A percentile compares a stretch with the other conserved stretches of the same genome.
These are phyloP conservation scores for Schlechtendalia chinensis DNA, from an alignment of 1,140 invertebrate genomes.

Conservation along the genomic window DNA sequence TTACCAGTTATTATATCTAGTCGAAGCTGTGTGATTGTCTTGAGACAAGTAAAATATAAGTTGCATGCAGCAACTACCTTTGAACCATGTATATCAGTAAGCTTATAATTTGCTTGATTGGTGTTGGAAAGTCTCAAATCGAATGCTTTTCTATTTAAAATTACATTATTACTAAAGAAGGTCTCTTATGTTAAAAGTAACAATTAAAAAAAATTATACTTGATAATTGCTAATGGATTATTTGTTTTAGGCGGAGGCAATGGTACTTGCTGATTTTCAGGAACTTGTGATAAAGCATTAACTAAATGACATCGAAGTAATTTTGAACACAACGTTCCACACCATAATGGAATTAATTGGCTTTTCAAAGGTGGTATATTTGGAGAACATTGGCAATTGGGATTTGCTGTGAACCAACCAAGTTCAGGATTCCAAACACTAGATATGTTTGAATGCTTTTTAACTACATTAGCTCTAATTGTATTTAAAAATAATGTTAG, in stretches of 20 bases:
- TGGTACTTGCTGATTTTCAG: conserved; percentile 46
- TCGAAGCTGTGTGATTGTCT: conserved; percentile 85
- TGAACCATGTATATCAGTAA: conserved; percentile 15
- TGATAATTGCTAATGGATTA: conserved; percentile 37
- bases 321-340: conserved; percentile 39
- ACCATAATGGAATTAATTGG: conserved; percentile 43
- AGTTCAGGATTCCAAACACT: conserved; percentile 48
- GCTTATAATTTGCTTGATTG: conserved; percentile 24
- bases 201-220: conserved; percentile 1
- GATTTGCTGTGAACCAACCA: conserved; percentile 45
- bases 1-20: conserved; percentile 91
- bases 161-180: not conserved
- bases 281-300: conserved; percentile 27
- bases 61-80: conserved; percentile 81
- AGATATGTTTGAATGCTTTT: conserved; percentile 40
- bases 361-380: conserved; percentile 38
- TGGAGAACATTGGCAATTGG: conserved; percentile 44
- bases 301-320: conserved; percentile 24
- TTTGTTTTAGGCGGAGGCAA: conserved; percentile 41
- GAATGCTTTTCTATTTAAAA: conserved; percentile 57
- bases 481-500: conserved; percentile 35
- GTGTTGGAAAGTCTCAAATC: conserved; percentile 55
- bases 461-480: conserved; percentile 30
- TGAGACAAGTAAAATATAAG: conserved; percentile 86
- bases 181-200: not conserved